Evolutionary conservation across 2,888 invertebrate genomes (phyloP).

Genomic region (Netelia fuscicornis): DNA sequence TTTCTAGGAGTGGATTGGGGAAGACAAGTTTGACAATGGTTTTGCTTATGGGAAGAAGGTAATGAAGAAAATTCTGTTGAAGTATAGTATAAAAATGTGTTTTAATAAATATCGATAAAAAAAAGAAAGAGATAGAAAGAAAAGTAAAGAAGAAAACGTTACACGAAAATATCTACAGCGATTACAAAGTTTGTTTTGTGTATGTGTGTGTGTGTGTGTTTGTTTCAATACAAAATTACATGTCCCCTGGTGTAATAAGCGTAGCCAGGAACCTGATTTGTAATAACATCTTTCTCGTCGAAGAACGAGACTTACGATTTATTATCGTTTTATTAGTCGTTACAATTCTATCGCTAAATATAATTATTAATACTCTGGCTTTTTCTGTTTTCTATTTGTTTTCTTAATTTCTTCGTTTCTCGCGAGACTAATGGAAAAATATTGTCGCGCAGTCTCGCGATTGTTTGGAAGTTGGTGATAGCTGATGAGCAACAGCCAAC

Average conservation of each 20-base stretch:
- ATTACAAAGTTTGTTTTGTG: conserved; percentile 77
- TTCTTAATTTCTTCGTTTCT: conserved; percentile 49
- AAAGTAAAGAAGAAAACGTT: conserved; percentile 79
- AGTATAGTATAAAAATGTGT: conserved; percentile 80
- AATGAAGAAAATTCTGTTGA: conserved; percentile 44
- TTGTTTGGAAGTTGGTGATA: conserved; percentile 14
- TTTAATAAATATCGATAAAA: conserved; percentile 83
- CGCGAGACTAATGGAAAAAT: conserved; percentile 79
- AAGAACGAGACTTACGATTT: conserved; percentile 72
- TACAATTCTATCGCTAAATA: conserved; percentile 72
- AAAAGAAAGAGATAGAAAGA: conserved; percentile 77
- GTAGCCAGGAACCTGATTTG: conserved; percentile 76
- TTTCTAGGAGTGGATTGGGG: background rate
- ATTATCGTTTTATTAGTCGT: conserved; percentile 68
- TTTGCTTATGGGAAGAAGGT: background rate
- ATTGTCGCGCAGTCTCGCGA: conserved; percentile 73
- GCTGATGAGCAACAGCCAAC: conserved; percentile 68
- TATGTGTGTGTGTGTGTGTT: conserved; percentile 2
- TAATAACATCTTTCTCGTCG: conserved; percentile 73
- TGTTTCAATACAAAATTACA: conserved; percentile 81
- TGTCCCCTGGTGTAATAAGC: conserved; percentile 73
- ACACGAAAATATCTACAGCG: conserved; percentile 82
- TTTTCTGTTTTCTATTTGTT: conserved; percentile 30
- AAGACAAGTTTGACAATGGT: background rate
- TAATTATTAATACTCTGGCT: conserved; percentile 80